Conservation (phyloP, 2,113 vertebrate genomes). For the Clarias magur region DNA sequence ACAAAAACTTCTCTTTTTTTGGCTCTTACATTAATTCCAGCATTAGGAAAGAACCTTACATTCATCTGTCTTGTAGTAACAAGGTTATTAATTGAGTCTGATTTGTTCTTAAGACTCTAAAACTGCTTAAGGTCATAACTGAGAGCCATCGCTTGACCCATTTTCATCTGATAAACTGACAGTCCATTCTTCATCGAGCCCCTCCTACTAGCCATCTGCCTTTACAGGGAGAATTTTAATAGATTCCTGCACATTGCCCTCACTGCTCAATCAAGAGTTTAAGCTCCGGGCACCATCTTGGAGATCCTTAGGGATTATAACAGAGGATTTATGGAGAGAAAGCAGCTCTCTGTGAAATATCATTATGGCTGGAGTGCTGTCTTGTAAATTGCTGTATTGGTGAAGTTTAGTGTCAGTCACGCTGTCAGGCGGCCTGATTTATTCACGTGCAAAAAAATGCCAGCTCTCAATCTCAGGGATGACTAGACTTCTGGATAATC, state of each 20-base stretch:
- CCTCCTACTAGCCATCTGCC: constrained; percentile 35
- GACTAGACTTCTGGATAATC: constrained; percentile 52
- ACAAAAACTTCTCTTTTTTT: neutral
- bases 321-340: constrained; percentile 80
- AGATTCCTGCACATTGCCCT: constrained; percentile 49
- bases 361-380: constrained; percentile 82
- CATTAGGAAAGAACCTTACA: neutral
- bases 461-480: constrained; percentile 43
- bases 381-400: constrained; percentile 73
- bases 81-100: constrained; percentile 25
- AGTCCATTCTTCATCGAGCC: constrained; percentile 44
- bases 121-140: constrained; percentile 41
- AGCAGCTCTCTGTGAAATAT: constrained; percentile 82
- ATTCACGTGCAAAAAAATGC: constrained; percentile 49
- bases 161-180: constrained; percentile 34
- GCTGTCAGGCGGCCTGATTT: constrained; percentile 67
- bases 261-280: constrained; percentile 67
- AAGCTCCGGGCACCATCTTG: constrained; percentile 77
- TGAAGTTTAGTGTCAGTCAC: constrained; percentile 64
- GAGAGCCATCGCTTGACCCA: constrained; percentile 43
- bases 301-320: constrained; percentile 78
- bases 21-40: neutral
- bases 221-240: constrained; percentile 45
- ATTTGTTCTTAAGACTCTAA: constrained; percentile 13
- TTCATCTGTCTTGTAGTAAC: neutral